Evolutionary conservation across 2,888 invertebrate species (phyloP).

Genomic region (Heteromurus nitidus): DNA sequence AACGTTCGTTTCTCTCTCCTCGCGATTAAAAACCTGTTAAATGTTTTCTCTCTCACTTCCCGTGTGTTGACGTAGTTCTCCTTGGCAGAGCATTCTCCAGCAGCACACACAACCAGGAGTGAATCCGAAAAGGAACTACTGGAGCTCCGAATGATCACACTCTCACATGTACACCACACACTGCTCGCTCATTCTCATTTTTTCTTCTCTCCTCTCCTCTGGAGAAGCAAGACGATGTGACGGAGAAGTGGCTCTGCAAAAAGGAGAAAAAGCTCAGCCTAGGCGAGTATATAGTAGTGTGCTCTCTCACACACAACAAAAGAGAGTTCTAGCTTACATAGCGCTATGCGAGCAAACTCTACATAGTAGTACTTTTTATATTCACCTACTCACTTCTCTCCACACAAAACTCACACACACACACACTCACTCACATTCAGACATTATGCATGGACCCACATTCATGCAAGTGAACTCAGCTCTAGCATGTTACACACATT

Average conservation of each 20-base stretch:
- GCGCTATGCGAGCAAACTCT: neutral
- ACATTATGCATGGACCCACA: constrained; percentile 54
- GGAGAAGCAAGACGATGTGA: constrained; percentile 39
- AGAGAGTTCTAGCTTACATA: constrained; percentile 12
- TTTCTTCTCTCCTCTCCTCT: constrained; percentile 36
- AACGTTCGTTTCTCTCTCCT: too few species aligned
- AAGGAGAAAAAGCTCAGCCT: constrained; percentile 4
- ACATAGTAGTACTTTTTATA: constrained; percentile 14
- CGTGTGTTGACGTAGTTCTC: neutral
- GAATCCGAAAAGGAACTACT: constrained; percentile 62
- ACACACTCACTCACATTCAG: constrained; percentile 47
- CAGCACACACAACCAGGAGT: constrained; percentile 44
- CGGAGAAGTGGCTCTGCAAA: neutral
- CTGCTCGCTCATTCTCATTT: constrained; percentile 34
- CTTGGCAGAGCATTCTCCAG: constrained; percentile 31
- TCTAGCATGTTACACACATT: too few species aligned
- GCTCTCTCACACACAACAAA: constrained; percentile 17
- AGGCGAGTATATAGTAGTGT: constrained; percentile 1
- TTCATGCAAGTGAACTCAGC: constrained; percentile 27
- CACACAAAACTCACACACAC: constrained; percentile 40
- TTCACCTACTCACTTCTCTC: constrained; percentile 45
- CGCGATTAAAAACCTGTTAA: too few species aligned
- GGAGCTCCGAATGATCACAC: constrained; percentile 55
- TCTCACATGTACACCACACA: constrained; percentile 58
- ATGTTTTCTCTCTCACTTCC: neutral